Conservation (phyloP, 2,888 invertebrate genomes). For the Volucella inanis region DNA sequence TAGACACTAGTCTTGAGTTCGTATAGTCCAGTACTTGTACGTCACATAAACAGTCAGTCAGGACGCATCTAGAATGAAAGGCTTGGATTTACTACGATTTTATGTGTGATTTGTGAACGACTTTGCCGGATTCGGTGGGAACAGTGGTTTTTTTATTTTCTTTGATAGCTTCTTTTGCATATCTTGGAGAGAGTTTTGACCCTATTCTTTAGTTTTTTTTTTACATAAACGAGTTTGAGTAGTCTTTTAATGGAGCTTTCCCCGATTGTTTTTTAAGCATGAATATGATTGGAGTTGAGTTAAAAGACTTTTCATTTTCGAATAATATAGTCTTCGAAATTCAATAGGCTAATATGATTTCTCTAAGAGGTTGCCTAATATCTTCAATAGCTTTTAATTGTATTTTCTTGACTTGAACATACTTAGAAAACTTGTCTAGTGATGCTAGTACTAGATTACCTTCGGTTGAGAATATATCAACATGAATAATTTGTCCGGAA, state of each 20-base stretch:
- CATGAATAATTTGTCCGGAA: conserved; percentile 3
- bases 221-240: neutral
- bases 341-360: too few species aligned
- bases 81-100: neutral
- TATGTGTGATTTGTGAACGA: conserved; percentile 4
- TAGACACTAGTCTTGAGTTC: neutral
- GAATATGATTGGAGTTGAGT: neutral
- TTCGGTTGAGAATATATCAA: conserved; percentile 4
- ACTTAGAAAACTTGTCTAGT: too few species aligned
- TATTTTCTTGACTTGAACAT: too few species aligned
- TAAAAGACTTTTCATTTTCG: neutral
- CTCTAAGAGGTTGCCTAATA: too few species aligned
- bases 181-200: neutral
- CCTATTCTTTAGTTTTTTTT: neutral
- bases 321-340: too few species aligned
- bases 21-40: too few species aligned
- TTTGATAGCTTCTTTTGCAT: neutral
- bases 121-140: neutral
- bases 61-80: neutral
- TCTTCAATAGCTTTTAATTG: too few species aligned
- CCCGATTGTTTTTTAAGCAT: conserved; percentile 1
- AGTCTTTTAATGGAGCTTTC: neutral
- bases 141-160: neutral
- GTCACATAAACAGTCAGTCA: too few species aligned
- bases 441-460: too few species aligned